Percentiles rank a stretch among this genome's conserved stretches.
These are phyloP conservation scores for Leptopilina boulardi DNA, from an alignment of 1,140 invertebrate genomes.

Conservation along the genomic window DNA sequence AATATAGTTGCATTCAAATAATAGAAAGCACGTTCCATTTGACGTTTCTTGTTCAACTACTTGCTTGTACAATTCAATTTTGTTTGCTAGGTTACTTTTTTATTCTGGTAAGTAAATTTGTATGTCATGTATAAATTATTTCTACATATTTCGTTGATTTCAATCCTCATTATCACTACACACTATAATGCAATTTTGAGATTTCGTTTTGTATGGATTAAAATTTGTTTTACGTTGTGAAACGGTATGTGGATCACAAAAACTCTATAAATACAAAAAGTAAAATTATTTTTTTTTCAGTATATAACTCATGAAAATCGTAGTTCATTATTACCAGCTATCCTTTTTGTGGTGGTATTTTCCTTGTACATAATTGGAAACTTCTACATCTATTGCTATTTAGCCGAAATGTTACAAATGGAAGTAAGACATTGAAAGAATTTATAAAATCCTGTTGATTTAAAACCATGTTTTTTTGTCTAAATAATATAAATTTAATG, in stretches of 20 bases:
- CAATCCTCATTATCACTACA: not conserved
- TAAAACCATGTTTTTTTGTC: no score
- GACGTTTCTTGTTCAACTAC: not conserved
- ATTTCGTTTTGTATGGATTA: no score
- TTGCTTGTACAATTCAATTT: not conserved
- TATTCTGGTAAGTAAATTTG: not conserved
- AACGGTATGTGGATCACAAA: no score
- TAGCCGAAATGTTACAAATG: not conserved
- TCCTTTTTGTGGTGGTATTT: not conserved
- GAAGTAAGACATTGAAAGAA: not conserved
- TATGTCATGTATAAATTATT: no score
- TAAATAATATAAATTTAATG: no score
- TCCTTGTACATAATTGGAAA: not conserved
- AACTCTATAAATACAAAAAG: no score
- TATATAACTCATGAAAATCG: no score
- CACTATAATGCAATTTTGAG: no score
- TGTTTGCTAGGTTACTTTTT: not conserved
- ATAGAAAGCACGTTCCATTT: not conserved
- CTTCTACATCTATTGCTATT: not conserved
- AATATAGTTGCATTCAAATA: not conserved
- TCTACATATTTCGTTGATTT: not conserved
- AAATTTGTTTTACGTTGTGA: no score
- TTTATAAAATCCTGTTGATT: no score
- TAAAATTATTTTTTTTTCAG: not conserved
- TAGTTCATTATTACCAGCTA: not conserved